A percentile compares a stretch with the other conserved stretches of the same genome.
These are phyloP conservation scores for Oceanodroma leucorhoa DNA, from an alignment of 2,797 vertebrate genomes.

Conservation along the genomic window DNA sequence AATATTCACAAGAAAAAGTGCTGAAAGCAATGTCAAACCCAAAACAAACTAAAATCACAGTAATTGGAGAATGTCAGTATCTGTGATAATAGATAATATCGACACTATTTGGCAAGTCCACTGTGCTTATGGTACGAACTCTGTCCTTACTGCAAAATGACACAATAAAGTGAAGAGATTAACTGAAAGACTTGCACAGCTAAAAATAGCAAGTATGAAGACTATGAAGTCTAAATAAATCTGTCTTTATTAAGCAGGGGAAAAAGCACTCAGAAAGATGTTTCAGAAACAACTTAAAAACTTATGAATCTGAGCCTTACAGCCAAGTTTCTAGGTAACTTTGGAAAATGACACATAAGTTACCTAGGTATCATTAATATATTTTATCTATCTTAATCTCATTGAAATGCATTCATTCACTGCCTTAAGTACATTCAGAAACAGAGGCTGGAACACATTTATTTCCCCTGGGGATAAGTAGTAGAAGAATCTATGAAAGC, in stretches of 20 bases:
- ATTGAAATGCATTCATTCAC: not conserved
- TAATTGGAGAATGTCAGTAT: not conserved
- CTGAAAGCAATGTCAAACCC: not conserved
- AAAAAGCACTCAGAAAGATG: not conserved
- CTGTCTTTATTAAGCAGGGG: not conserved
- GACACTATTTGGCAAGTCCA: not conserved
- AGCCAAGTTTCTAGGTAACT: not conserved
- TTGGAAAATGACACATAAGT: not conserved
- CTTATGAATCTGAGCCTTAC: not conserved
- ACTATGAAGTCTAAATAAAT: not conserved
- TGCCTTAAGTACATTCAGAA: not conserved
- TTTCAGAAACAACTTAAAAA: not conserved
- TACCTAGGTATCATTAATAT: not conserved
- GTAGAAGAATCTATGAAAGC: not conserved
- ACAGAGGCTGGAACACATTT: not conserved
- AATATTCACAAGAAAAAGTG: not conserved
- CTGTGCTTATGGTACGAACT: not conserved
- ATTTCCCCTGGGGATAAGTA: not conserved
- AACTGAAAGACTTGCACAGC: not conserved
- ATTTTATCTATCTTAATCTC: not conserved
- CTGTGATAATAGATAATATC: not conserved
- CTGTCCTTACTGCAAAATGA: not conserved
- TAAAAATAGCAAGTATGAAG: not conserved
- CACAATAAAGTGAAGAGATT: not conserved
- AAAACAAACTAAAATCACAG: not conserved